A percentile compares a stretch with the other conserved stretches of the same genome.
Conservation (phyloP, 2,113 vertebrate genomes). For the Alethe diademata region DNA sequence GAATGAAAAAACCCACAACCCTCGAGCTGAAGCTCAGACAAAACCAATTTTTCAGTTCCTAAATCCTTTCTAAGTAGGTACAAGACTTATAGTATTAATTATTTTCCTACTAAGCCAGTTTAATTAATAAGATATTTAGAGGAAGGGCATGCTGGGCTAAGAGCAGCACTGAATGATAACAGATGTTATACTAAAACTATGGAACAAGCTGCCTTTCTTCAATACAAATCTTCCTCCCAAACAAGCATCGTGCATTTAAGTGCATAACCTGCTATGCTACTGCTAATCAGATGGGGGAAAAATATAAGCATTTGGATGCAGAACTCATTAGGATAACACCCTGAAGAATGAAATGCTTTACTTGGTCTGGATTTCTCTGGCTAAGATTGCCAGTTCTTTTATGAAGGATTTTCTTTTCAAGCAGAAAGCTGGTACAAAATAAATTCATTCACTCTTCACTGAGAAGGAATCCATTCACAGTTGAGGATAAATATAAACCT, state of each 20-base stretch:
- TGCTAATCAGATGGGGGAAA: background rate
- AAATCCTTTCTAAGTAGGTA: slow-evolving; percentile 45
- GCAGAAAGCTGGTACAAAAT: slow-evolving; percentile 17
- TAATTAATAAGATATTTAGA: slow-evolving; percentile 64
- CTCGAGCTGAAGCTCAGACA: background rate
- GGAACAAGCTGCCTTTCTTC: background rate
- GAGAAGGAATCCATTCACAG: slow-evolving; percentile 23
- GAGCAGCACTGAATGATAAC: slow-evolving; percentile 24
- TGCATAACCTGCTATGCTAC: background rate
- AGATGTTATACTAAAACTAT: slow-evolving; percentile 14
- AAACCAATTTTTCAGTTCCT: slow-evolving; percentile 15
- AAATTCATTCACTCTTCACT: slow-evolving; percentile 9
- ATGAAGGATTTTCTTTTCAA: slow-evolving; percentile 6
- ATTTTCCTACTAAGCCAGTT: slow-evolving; percentile 47
- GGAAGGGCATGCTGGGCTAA: slow-evolving; percentile 34
- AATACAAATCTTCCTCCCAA: slow-evolving; percentile 6
- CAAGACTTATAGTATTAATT: slow-evolving; percentile 51
- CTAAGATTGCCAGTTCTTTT: background rate
- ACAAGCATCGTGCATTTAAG: background rate
- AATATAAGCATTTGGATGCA: background rate
- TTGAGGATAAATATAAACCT: slow-evolving; percentile 14
- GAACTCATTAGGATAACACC: background rate
- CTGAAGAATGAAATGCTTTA: background rate
- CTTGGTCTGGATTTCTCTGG: background rate
- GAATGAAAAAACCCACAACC: background rate